Evolutionary conservation across 2,113 vertebrate species (phyloP).

Genomic region (Antechinus stuartii): DNA sequence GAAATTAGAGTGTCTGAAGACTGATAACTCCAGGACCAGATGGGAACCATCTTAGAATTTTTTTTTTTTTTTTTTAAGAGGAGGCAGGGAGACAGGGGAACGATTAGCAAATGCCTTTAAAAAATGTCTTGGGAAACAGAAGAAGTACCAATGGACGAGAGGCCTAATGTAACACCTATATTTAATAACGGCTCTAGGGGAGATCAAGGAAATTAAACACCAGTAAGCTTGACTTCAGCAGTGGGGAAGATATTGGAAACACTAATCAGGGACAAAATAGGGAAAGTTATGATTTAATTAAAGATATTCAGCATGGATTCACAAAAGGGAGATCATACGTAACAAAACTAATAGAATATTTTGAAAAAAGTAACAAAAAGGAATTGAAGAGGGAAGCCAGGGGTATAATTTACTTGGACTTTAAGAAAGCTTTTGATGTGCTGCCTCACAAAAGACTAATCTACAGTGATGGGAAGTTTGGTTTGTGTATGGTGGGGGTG

Average conservation of each 20-base stretch:
- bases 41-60: slow-evolving; percentile 50
- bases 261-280: slow-evolving; percentile 87
- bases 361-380: slow-evolving; percentile 77
- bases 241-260: slow-evolving; percentile 85
- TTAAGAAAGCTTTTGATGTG: slow-evolving; percentile 70
- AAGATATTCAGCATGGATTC: slow-evolving; percentile 89
- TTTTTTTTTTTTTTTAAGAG: slow-evolving; percentile 21
- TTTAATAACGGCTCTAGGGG: slow-evolving; percentile 80
- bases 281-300: slow-evolving; percentile 90
- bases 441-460: slow-evolving; percentile 74
- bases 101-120: slow-evolving; percentile 61
- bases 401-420: slow-evolving; percentile 79
- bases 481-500: slow-evolving; percentile 45
- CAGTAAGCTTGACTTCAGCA: slow-evolving; percentile 83
- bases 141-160: slow-evolving; percentile 55
- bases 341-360: slow-evolving; percentile 88
- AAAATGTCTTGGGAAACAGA: slow-evolving; percentile 54
- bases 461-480: slow-evolving; percentile 57
- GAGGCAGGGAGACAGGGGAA: slow-evolving; percentile 51
- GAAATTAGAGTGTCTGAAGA: slow-evolving; percentile 14
- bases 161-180: slow-evolving; percentile 76
- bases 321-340: slow-evolving; percentile 87
- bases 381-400: slow-evolving; percentile 77
- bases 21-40: slow-evolving; percentile 35
- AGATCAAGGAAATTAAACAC: slow-evolving; percentile 85